phyloP scores from a whole-genome alignment of 2,113 vertebrate species.

The Thunnus thynnus region DNA sequence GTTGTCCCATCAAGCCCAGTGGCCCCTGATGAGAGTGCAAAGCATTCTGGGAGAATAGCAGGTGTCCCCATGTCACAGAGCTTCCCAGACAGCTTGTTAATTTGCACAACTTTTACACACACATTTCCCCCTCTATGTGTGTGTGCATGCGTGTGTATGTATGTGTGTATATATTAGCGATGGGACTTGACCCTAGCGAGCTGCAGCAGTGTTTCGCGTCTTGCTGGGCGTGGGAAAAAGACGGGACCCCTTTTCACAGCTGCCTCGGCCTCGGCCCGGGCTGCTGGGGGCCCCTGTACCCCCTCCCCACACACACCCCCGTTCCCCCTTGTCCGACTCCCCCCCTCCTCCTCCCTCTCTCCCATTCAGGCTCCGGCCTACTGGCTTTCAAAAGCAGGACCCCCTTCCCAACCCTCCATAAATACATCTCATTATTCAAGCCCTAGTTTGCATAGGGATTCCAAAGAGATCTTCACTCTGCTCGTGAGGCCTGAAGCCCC shows the following conservation, averaged over 20 bases:
- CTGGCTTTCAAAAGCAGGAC: constrained; percentile 85
- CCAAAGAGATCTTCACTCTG: constrained; percentile 83
- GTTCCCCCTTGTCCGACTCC: constrained; percentile 64
- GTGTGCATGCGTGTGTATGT: constrained; percentile 70
- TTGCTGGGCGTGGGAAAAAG: constrained; percentile 96
- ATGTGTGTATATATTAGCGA: constrained; percentile 89
- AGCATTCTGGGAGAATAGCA: constrained; percentile 80
- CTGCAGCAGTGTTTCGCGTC: constrained; percentile 86
- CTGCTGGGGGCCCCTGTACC: constrained; percentile 83
- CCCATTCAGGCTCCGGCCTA: constrained; percentile 84
- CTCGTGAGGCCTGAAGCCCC: constrained; percentile 78
- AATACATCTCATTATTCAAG: constrained; percentile 92
- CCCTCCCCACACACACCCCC: constrained; percentile 68
- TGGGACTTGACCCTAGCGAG: constrained; percentile 91
- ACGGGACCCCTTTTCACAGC: constrained; percentile 92
- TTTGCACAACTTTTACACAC: constrained; percentile 84
- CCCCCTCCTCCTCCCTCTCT: constrained; percentile 63
- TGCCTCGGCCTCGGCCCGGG: constrained; percentile 87
- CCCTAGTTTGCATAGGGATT: constrained; percentile 86
- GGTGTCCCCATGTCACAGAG: constrained; percentile 78
- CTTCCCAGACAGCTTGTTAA: constrained; percentile 85
- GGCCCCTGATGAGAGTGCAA: constrained; percentile 67
- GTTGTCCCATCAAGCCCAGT: constrained; percentile 64
- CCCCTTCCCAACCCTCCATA: constrained; percentile 85
- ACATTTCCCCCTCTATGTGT: constrained; percentile 59